Base-by-base conservation (phyloP, 2,888 invertebrate genomes). In the Micoletzkya japonica region DNA sequence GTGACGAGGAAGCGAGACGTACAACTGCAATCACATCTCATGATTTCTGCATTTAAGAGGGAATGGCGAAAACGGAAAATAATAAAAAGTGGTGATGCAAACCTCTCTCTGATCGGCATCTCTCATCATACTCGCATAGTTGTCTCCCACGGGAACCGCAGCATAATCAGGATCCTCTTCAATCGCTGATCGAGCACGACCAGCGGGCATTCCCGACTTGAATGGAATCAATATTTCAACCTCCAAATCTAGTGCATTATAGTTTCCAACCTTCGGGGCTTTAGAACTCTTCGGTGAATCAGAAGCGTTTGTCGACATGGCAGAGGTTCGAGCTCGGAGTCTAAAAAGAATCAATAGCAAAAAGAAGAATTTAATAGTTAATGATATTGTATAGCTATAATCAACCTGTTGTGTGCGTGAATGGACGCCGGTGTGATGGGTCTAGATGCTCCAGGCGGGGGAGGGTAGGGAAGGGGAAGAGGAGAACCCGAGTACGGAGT, bases 401-500 rank as follows among this genome's bases (percentile, higher is more conserved):
- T 39, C 28, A 28, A 58, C 54, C 56, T 24, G 59, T 37, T 70
- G 37, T 49, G 28, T 52, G 28, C 30, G 28, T 57, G 63, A 36
- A n/a, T 24, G 30, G 64, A 66, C 0, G 36, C 64, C 2, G 72
- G 73, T 0, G 72, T 60, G 36, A 64, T 61, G n/a, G 61, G 52
- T 37, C 63, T 59, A 36, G 54, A 34, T 32, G 61, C 60, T 6
- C 63, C 68, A 10, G 72, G 66, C 14, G 71, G 70, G 4, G 72
- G 74, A 17, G 75, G 72, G 52, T 44, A 60, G 32, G 37, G 36
- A 4, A 68, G 60, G 4, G 80, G 80, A 20, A 81, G 71, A 0
- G 82, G 82, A 34, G 75, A 77, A 26, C 80, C 81, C 6, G 81
- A 81, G 63, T 81, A 82, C 0, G 82, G 81, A 14, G 81, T 80